These are phyloP conservation scores for Musca vetustissima DNA, from an alignment of 1,140 invertebrate genomes.

Conservation along the genomic window DNA sequence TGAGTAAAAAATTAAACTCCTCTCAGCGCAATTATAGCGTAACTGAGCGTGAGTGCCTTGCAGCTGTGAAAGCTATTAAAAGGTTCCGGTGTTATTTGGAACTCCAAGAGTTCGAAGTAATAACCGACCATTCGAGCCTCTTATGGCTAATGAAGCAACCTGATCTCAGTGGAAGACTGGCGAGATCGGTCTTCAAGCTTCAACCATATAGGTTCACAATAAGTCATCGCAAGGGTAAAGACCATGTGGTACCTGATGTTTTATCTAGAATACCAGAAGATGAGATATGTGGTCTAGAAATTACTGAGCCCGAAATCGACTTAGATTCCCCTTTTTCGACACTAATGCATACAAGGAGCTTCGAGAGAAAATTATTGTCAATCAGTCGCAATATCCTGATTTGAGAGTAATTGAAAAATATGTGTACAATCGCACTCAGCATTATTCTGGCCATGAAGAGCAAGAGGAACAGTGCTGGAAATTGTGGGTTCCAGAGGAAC, in stretches of 20 bases:
- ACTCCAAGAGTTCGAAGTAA: too few species aligned
- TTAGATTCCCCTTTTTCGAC: neutral
- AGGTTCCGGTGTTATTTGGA: too few species aligned
- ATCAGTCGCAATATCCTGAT: too few species aligned
- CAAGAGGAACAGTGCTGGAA: neutral
- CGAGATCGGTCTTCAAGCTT: constrained; percentile 39
- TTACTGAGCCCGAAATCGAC: neutral
- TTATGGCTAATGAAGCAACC: constrained; percentile 39
- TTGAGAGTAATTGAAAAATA: too few species aligned
- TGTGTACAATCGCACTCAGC: too few species aligned
- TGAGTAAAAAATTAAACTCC: constrained; percentile 30
- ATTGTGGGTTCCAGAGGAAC: too few species aligned
- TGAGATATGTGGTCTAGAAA: neutral
- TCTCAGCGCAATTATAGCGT: constrained; percentile 22
- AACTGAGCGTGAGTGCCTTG: constrained; percentile 12
- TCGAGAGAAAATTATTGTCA: neutral
- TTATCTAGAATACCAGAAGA: neutral
- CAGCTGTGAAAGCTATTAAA: neutral
- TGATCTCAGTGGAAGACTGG: constrained; percentile 44
- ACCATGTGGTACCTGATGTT: neutral
- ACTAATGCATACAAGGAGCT: neutral
- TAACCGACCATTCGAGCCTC: constrained; percentile 8
- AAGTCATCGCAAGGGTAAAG: neutral
- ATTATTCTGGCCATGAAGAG: too few species aligned
- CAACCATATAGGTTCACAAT: constrained; percentile 31